phyloP scores from a whole-genome alignment of 1,140 invertebrate species.

The Argopecten irradians region DNA sequence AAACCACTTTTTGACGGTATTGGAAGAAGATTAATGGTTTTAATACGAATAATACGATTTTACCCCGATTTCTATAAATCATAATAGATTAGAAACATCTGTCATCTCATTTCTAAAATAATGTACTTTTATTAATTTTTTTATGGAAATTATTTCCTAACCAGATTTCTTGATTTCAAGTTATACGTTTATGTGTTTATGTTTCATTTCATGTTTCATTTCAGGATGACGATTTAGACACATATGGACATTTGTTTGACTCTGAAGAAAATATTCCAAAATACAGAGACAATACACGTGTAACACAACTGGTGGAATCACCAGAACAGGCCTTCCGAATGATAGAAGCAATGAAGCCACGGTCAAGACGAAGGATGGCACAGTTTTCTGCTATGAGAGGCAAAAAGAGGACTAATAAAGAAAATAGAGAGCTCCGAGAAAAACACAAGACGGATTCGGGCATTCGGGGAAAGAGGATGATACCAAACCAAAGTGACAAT shows the following conservation, averaged over 20 bases:
- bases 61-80: too few relatives aligned
- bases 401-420: neutral
- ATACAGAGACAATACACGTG: constrained; percentile 9
- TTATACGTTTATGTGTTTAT: too few relatives aligned
- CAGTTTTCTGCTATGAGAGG: neutral
- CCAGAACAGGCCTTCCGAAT: constrained; percentile 6
- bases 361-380: neutral
- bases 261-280: neutral
- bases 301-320: constrained; percentile 1
- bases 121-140: too few relatives aligned
- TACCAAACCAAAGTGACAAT: neutral
- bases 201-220: too few relatives aligned
- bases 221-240: neutral
- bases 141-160: too few relatives aligned
- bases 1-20: too few relatives aligned
- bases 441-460: neutral
- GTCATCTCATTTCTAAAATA: too few relatives aligned
- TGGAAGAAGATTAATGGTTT: too few relatives aligned
- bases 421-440: neutral
- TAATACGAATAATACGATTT: too few relatives aligned
- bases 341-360: neutral
- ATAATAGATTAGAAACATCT: too few relatives aligned
- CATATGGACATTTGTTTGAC: neutral
- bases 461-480: neutral
- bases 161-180: too few relatives aligned